Evolutionary conservation across 2,113 vertebrate genomes (phyloP).

Genomic region (Paramisgurnus dabryanus): DNA sequence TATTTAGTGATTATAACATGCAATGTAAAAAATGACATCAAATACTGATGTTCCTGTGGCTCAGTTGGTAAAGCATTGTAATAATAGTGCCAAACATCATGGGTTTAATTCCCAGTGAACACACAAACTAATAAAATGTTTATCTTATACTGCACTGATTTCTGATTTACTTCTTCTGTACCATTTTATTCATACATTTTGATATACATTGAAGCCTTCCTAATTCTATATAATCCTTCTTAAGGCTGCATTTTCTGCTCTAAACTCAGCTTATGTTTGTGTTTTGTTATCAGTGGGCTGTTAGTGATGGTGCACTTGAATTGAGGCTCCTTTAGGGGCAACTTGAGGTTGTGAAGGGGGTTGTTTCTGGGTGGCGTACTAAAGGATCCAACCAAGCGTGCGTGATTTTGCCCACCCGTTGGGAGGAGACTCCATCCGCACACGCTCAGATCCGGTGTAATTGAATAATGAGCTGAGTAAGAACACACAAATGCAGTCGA

Average conservation of each 20-base stretch:
- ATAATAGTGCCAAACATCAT: no score
- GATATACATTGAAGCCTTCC: no score
- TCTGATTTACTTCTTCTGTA: no score
- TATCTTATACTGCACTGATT: no score
- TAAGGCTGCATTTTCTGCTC: not conserved
- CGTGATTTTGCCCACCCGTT: slow-evolving; percentile 33
- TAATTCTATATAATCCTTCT: no score
- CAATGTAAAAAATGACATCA: no score
- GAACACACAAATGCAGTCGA: slow-evolving; percentile 1
- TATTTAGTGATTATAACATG: no score
- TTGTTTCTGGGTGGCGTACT: slow-evolving; percentile 32
- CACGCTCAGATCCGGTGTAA: not conserved
- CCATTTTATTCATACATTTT: no score
- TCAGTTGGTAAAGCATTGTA: no score
- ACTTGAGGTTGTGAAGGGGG: not conserved
- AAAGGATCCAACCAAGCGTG: slow-evolving; percentile 49
- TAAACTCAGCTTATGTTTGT: not conserved
- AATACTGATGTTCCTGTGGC: no score
- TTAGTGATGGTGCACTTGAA: slow-evolving; percentile 13
- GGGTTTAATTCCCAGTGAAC: no score
- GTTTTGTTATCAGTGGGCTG: slow-evolving; percentile 6
- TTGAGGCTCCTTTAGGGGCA: not conserved
- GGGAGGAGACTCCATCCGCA: slow-evolving; percentile 33
- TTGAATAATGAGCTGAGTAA: slow-evolving; percentile 47
- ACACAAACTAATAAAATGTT: no score